Conservation (phyloP, 1,140 invertebrate genomes). For the Drosophila athabasca region DNA sequence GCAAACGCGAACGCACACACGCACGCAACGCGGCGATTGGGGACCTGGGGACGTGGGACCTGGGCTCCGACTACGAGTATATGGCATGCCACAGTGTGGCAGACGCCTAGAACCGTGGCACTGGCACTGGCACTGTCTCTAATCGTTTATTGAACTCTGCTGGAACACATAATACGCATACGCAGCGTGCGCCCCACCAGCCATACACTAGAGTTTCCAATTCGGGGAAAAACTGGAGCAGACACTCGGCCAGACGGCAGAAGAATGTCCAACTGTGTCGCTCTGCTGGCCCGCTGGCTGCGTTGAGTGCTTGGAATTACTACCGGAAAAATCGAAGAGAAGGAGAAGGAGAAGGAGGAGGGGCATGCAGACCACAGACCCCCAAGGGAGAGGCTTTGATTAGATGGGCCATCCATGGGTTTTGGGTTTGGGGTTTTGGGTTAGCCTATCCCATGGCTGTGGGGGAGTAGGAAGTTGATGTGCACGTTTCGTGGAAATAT, state of each 20-base stretch:
- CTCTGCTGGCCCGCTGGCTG: conserved; percentile 69
- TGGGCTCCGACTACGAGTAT: too few species aligned
- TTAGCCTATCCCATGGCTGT: conserved; percentile 11
- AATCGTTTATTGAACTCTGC: conserved; percentile 76
- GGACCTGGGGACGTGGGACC: too few species aligned
- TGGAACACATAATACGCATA: conserved; percentile 72
- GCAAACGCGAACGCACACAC: conserved; percentile 55
- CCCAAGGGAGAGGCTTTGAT: conserved; percentile 64
- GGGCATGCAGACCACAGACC: background rate
- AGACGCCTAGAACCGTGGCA: conserved; percentile 9
- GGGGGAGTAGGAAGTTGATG: conserved; percentile 55
- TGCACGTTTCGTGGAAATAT: conserved; percentile 75
- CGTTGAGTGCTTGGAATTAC: conserved; percentile 77
- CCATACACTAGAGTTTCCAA: conserved; percentile 20
- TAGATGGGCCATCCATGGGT: conserved; percentile 37
- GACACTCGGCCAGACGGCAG: conserved; percentile 22
- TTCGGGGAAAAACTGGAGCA: conserved; percentile 46
- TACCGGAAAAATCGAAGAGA: conserved; percentile 47
- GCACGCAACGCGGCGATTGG: conserved; percentile 11
- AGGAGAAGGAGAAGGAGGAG: too few species aligned
- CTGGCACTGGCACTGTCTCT: conserved; percentile 23
- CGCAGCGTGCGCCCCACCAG: conserved; percentile 64
- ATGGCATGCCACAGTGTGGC: background rate
- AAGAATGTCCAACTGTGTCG: conserved; percentile 64
- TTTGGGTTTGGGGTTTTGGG: background rate